These are phyloP conservation scores for Trichopria drosophilae DNA, from an alignment of 2,888 invertebrate genomes.

Conservation along the genomic window DNA sequence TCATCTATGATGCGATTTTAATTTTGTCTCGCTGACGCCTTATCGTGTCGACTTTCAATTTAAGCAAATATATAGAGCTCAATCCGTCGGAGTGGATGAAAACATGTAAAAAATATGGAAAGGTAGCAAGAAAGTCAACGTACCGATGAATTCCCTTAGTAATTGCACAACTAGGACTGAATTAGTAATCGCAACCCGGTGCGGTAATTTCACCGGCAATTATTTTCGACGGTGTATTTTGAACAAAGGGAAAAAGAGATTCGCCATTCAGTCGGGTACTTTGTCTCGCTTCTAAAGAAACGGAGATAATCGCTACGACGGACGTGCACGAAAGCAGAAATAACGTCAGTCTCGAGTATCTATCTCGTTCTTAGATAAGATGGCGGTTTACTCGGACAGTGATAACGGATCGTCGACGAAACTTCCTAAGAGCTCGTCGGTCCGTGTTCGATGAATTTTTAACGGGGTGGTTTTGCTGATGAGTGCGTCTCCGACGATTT, in stretches of 20 bases:
- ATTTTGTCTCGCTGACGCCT: too few relatives aligned
- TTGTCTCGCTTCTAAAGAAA: neutral
- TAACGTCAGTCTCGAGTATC: constrained; percentile 12
- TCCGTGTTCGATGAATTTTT: constrained; percentile 42
- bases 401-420: constrained; percentile 28
- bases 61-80: too few relatives aligned
- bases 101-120: too few relatives aligned
- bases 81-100: too few relatives aligned
- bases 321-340: constrained; percentile 18
- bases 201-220: too few relatives aligned
- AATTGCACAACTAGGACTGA: too few relatives aligned
- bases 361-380: constrained; percentile 31
- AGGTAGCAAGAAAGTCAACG: too few relatives aligned
- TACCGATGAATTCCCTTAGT: too few relatives aligned
- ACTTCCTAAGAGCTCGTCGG: neutral
- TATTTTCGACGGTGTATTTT: too few relatives aligned
- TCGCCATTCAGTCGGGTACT: neutral
- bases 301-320: constrained; percentile 3
- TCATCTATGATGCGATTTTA: too few relatives aligned
- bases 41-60: too few relatives aligned
- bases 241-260: constrained; percentile 1
- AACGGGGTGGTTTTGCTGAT: constrained; percentile 36
- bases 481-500: constrained; percentile 40
- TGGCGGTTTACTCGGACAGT: constrained; percentile 27
- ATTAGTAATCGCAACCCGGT: too few relatives aligned